Evolutionary conservation across 2,888 invertebrate genomes (phyloP), one percentile per base, ranked within the genome.

Genomic region (Chorisops tibialis): DNA sequence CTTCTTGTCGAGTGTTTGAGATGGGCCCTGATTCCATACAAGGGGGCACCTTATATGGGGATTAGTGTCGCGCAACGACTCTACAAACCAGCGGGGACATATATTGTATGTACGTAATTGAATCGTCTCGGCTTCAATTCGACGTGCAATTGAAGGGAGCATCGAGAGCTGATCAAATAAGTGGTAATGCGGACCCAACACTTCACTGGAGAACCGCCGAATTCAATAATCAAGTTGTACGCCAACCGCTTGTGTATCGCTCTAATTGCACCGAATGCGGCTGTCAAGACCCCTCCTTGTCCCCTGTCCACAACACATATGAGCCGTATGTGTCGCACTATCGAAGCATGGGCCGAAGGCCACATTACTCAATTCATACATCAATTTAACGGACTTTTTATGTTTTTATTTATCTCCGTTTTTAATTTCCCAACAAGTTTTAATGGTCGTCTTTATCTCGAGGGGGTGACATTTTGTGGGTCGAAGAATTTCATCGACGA

Each of bases 391-490:
- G 54, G 54, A n/a, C 41, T 43, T 39, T 43, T 43, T 21, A 41
- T 43, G 54, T 7, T 24, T 43, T 54, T n/a, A 41, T 39, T 54
- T 54, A 54, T 54, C 54, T 41, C 14, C 43, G 43, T 41, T 7
- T 58, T 58, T 49, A 59, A 59, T 62, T 62, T 51, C 48, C 49
- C 45, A 59, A 58, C 62, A 49, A 58, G 48, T 62, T 62, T 62
- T 58, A 62, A 62, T 62, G 58, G 62, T 43, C n/a, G 49, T 21
- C 22, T 62, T 51, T 62, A 58, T 62, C 62, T 58, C 24, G 21
- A 35, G 37, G 37, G 56, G 56, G 56, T 62, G 62, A 62, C 56
- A 49, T 58, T 56, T 48, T 54, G 35, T 39, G 24, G 56, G 39
- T 48, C 24, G 47, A 38, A 19, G 39, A 39, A 52, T 38, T 52